phyloP scores from a whole-genome alignment of 1,140 invertebrate genomes.

The Drosophila pseudoananassae region DNA sequence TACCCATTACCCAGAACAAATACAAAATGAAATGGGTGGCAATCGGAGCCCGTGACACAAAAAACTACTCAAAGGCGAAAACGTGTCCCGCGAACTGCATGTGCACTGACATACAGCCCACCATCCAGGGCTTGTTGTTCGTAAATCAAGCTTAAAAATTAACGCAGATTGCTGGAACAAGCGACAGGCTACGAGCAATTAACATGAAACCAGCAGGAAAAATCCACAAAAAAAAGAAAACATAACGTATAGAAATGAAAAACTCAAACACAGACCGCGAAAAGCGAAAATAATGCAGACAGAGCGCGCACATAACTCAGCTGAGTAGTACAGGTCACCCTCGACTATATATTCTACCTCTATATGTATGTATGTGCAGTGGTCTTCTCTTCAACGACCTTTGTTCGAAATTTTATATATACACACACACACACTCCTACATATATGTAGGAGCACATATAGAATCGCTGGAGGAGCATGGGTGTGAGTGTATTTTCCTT shows the following conservation, averaged over 20 bases:
- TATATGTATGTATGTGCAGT: constrained; percentile 44
- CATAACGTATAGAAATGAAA: background rate
- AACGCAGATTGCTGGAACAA: constrained; percentile 81
- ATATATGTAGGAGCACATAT: constrained; percentile 20
- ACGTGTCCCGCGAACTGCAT: constrained; percentile 25
- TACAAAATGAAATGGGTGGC: constrained; percentile 19
- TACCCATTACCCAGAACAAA: constrained; percentile 16
- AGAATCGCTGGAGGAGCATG: constrained; percentile 3
- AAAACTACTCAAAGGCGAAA: constrained; percentile 34
- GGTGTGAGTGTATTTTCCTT: constrained; percentile 55
- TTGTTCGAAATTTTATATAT: constrained; percentile 68
- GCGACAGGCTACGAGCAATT: constrained; percentile 76
- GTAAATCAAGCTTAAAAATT: constrained; percentile 82
- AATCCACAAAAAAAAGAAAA: background rate
- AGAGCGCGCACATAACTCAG: constrained; percentile 49
- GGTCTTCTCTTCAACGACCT: constrained; percentile 72
- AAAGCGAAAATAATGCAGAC: constrained; percentile 64
- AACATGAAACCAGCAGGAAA: constrained; percentile 74
- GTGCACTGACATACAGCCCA: constrained; percentile 4
- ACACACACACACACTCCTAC: constrained; percentile 14
- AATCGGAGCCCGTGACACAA: constrained; percentile 40
- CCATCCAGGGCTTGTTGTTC: constrained; percentile 52
- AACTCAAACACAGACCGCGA: constrained; percentile 22
- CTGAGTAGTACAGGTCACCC: constrained; percentile 21
- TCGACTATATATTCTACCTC: constrained; percentile 2